Conservation (phyloP, 2,797 vertebrate genomes). For the Cirrhinus molitorella region DNA sequence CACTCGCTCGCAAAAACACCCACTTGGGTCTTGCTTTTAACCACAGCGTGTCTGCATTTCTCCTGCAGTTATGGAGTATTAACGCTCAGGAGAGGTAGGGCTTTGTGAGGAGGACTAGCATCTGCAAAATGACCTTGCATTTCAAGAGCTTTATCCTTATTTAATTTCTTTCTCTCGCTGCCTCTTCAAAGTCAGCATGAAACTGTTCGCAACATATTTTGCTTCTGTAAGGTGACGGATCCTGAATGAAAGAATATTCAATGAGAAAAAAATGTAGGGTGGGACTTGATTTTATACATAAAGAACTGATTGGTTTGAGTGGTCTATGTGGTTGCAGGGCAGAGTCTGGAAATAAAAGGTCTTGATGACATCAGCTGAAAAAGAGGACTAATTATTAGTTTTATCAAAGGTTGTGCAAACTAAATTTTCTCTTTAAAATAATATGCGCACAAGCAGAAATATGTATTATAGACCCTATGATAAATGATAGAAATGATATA, state of each 20-base stretch:
- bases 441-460: background rate
- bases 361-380: background rate
- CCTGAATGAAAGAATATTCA: background rate
- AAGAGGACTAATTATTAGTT: background rate
- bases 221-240: background rate
- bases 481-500: no score
- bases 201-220: background rate
- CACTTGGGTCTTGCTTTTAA: background rate
- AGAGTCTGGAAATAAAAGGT: background rate
- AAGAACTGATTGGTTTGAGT: background rate
- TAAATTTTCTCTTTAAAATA: background rate
- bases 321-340: background rate
- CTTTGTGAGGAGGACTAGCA: background rate
- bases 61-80: conserved; percentile 1
- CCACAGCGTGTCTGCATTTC: conserved; percentile 11
- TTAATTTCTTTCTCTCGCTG: background rate
- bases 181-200: background rate
- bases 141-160: background rate
- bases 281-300: background rate
- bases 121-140: conserved; percentile 5
- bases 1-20: background rate
- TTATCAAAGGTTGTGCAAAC: background rate
- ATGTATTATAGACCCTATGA: background rate
- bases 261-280: background rate
- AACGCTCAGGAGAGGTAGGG: background rate